phyloP scores from a whole-genome alignment of 1,140 invertebrate species.

The Fopius arisanus region DNA sequence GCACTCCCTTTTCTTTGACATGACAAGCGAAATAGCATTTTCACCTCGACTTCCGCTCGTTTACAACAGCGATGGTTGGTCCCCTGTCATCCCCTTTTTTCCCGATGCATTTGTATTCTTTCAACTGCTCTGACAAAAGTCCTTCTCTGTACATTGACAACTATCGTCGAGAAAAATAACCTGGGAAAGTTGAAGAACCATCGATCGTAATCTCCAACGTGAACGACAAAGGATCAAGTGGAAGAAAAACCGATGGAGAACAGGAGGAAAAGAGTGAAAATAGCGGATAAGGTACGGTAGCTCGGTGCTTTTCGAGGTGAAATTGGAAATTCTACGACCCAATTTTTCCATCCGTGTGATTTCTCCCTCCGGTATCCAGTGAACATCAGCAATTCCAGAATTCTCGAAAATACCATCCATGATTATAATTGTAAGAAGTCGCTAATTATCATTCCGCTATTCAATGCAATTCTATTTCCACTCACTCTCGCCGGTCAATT shows the following conservation, averaged over 20 bases:
- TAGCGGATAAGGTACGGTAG: background rate
- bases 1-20: background rate
- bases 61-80: background rate
- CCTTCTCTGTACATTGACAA: background rate
- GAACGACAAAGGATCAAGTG: background rate
- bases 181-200: background rate
- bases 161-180: background rate
- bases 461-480: no score
- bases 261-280: background rate
- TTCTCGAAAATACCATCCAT: no score
- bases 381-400: background rate
- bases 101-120: background rate
- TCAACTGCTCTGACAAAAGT: background rate
- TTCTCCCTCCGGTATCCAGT: background rate
- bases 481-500: no score
- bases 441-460: no score
- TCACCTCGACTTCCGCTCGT: background rate
- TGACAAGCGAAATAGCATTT: background rate
- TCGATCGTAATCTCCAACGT: background rate
- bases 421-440: no score
- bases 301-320: background rate
- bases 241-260: background rate
- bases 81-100: background rate
- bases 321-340: constrained; percentile 23
- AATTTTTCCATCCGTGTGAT: constrained; percentile 14